Evolutionary conservation across 2,888 invertebrate genomes (phyloP), one percentile per base, ranked within the genome.

Genomic region (Polyploca ridens): DNA sequence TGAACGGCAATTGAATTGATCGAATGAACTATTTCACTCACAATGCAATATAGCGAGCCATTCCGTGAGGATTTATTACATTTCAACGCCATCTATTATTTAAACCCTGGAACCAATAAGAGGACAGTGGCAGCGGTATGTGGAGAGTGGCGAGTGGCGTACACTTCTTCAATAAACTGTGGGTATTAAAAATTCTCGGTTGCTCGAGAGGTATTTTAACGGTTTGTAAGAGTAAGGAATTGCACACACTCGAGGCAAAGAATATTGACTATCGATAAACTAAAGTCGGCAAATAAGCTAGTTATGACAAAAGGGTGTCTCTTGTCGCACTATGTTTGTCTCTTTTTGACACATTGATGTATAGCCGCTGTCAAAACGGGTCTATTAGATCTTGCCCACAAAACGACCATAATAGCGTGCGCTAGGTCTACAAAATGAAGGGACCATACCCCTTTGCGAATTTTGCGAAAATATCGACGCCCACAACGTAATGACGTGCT

Each of bases 51-150:
- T 75, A 71, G 75, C 71, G 68, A 19, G 35, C 35, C 27, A 59
- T 57, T 57, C 46, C 38, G 46, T 44, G 5, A 64, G 66, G 64
- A 77, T 73, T 70, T 79, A 78, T 82, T 74, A 69, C 74, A 61
- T 73, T 71, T 64, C 69, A 80, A 62, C 77, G 81, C 83, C 82
- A 82, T 83, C 83, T 84, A 78, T 82, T 85, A 83, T 85, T 81
- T 79, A 77, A 74, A 71, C 69, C 5, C 64, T 65, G 70, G 77
- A 78, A 79, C 78, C 78, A 80, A 83, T 84, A 84, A 75, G 65
- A 66, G 68, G 69, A 69, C 64, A 44, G 14, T 66, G 63, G 76
- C 72, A 61, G 33, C 63, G 27, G 54, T 8, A 54, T 38, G 54
- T 27, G 57, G 58, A 33, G n/a, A 49, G 46, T 35, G 27, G 58